phyloP scores from a whole-genome alignment of 2,113 vertebrate species.

The Clarias gariepinus region DNA sequence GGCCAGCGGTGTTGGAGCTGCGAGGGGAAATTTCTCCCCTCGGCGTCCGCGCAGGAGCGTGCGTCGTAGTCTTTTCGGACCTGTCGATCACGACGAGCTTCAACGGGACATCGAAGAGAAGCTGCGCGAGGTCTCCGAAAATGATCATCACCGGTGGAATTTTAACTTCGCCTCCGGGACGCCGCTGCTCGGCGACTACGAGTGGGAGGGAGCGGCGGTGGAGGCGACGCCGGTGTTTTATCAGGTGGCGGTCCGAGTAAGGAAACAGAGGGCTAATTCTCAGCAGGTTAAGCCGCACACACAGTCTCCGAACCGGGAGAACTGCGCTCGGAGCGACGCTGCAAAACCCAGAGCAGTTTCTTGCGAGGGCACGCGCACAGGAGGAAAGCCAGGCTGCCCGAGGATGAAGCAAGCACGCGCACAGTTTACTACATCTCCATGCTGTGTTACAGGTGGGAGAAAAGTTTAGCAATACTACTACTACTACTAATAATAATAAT shows the following conservation, averaged over 20 bases:
- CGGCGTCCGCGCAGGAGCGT: conserved; percentile 73
- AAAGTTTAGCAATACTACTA: too few relatives aligned
- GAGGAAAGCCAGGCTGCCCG: conserved; percentile 55
- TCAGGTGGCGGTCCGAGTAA: conserved; percentile 78
- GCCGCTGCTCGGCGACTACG: conserved; percentile 81
- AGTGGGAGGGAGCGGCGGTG: conserved; percentile 81
- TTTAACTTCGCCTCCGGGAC: conserved; percentile 85
- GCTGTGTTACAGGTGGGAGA: conserved; percentile 78
- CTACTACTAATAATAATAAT: too few relatives aligned
- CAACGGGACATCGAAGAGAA: conserved; percentile 78
- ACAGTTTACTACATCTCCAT: conserved; percentile 51
- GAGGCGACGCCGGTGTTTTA: conserved; percentile 82
- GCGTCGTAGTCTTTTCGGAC: conserved; percentile 87
- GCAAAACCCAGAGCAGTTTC: not conserved
- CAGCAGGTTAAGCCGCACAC: conserved; percentile 56
- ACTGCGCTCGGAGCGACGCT: conserved; percentile 10
- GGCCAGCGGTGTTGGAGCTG: conserved; percentile 62
- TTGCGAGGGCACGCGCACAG: conserved; percentile 59
- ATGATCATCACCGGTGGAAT: conserved; percentile 86
- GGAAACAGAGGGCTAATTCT: conserved; percentile 64
- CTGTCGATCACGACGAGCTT: conserved; percentile 88
- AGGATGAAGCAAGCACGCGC: conserved; percentile 59
- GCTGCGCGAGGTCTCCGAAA: conserved; percentile 81
- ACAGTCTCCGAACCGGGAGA: conserved; percentile 51
- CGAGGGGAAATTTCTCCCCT: conserved; percentile 67